Percentiles rank a stretch among this genome's conserved stretches.
These are phyloP conservation scores for Promerops cafer DNA, from an alignment of 2,113 vertebrate genomes.

Conservation along the genomic window DNA sequence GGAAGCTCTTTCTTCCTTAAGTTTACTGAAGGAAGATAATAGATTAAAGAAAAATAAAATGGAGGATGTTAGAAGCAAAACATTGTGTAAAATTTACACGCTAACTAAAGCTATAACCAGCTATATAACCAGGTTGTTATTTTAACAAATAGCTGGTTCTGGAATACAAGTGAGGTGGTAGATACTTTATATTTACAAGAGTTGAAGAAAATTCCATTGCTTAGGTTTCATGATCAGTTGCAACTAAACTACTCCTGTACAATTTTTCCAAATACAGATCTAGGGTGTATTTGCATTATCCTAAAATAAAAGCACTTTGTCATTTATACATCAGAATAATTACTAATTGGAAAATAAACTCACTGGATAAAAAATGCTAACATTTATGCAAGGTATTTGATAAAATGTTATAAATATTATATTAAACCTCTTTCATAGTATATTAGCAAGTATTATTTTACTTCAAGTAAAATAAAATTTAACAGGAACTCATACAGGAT, in stretches of 20 bases:
- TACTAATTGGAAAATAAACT: not conserved
- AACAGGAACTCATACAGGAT: not conserved
- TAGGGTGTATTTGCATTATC: not conserved
- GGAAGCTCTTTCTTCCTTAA: not conserved
- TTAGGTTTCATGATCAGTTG: not conserved
- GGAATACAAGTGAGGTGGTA: not conserved
- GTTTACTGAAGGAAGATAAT: not conserved
- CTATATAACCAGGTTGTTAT: not conserved
- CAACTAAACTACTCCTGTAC: not conserved
- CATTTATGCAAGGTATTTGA: not conserved
- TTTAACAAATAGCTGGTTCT: not conserved
- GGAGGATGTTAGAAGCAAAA: not conserved
- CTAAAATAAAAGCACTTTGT: not conserved
- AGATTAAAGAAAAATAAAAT: not conserved
- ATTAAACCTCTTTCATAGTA: not conserved
- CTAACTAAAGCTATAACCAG: not conserved
- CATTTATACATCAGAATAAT: not conserved
- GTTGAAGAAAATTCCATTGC: not conserved
- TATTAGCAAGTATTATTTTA: not conserved
- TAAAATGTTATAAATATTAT: not conserved
- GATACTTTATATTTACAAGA: not conserved
- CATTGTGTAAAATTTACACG: not conserved
- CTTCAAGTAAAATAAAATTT: not conserved
- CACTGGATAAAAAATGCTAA: not conserved
- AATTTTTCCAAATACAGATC: not conserved